phyloP scores from a whole-genome alignment of 1,140 invertebrate species.

The Rhyzopertha dominica region DNA sequence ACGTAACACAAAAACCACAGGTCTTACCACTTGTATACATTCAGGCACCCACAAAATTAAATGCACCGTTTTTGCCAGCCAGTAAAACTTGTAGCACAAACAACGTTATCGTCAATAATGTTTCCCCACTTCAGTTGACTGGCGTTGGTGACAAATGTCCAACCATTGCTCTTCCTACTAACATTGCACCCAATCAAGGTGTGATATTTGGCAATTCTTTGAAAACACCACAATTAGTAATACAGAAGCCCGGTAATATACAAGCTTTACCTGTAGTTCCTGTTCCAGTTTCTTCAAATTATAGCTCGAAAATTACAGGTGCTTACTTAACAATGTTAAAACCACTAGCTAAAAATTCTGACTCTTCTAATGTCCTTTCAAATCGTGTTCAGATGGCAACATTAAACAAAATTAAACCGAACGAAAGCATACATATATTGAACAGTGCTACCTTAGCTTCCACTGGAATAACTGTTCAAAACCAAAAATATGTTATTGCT shows the following conservation, averaged over 20 bases:
- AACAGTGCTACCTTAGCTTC: too few relatives aligned
- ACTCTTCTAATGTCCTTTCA: constrained; percentile 12
- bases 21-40: constrained; percentile 39
- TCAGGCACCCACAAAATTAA: constrained; percentile 36
- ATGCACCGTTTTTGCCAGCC: constrained; percentile 21
- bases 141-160: constrained; percentile 13
- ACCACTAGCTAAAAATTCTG: constrained; percentile 31
- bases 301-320: constrained; percentile 22
- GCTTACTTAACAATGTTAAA: constrained; percentile 41
- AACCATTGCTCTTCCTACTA: constrained; percentile 14
- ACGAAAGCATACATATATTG: background rate
- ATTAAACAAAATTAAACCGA: background rate
- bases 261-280: constrained; percentile 25
- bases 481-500: constrained; percentile 37
- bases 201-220: constrained; percentile 33
- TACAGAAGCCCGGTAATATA: constrained; percentile 39
- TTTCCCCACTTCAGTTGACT: constrained; percentile 32
- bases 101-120: constrained; percentile 26
- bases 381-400: background rate
- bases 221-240: constrained; percentile 28
- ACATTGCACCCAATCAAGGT: constrained; percentile 22
- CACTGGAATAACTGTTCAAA: constrained; percentile 1
- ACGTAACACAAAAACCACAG: constrained; percentile 23
- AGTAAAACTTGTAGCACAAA: constrained; percentile 26
- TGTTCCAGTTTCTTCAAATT: constrained; percentile 11